Evolutionary conservation across 2,888 invertebrate genomes (phyloP), one percentile per base, ranked within the genome.

Genomic region (Neocrepidodera transversa): DNA sequence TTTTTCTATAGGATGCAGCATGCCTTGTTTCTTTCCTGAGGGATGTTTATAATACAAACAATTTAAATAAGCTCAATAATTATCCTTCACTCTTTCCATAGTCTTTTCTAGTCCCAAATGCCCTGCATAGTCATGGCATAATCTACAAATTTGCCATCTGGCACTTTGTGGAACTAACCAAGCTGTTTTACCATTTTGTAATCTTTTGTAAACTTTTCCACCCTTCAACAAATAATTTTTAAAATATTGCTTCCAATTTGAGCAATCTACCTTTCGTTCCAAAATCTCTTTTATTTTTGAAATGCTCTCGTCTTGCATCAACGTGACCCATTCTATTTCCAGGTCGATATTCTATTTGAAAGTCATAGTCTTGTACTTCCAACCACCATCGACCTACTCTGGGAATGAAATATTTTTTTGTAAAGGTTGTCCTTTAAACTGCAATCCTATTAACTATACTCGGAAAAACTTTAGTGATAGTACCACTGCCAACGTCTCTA

Each of bases 51-150:
- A 68, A 26, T 70, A 71, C 5, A 71, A 18, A 51, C 71, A 77
- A 8, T 69, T 62, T 4, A 76, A 52, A 57, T 73, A 76, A 6
- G 71, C 66, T 60, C 63, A 69, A 55, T 69, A 69, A 40, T 65
- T 63, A 40, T 35, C 26, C 30, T 36, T 35, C 14, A 68, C 62
- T 32, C 59, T 26, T 36, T 55, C 30, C 7, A 67, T 13, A 6
- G 65, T 63, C 35, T 68, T 63, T 47, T 68, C 67, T n/a, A 64
- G 28, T 20, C 68, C 56, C 16, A 61, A 42, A 47, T 67, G 68
- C 18, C 64, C 66, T 8, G 50, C 54, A 7, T 67, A 51, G 47
- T 67, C 68, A 47, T 70, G 43, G 23, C 43, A 43, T 43, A 43
- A n/a, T 3, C 26, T 18, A 43, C 63, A 58, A 18, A 70, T 64